Evolutionary conservation across 2,888 invertebrate species (phyloP).

Genomic region (Pegoplata infirma): DNA sequence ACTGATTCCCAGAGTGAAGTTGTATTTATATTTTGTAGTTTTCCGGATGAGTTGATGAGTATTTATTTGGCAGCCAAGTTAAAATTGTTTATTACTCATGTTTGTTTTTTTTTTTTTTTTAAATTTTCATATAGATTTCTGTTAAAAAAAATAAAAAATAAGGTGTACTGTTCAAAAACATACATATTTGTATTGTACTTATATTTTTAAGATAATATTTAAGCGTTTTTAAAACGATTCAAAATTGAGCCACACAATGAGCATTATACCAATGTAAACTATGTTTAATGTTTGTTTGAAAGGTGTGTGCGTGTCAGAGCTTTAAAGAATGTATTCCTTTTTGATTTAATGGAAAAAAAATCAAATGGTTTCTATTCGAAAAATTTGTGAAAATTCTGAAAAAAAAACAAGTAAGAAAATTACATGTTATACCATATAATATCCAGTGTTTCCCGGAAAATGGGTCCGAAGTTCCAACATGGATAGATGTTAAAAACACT

Average conservation of each 20-base stretch:
- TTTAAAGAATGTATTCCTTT: too few relatives aligned
- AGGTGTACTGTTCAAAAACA: conserved; percentile 12
- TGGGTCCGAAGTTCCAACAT: too few relatives aligned
- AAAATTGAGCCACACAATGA: not conserved
- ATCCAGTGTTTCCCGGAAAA: too few relatives aligned
- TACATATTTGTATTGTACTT: conserved; percentile 9
- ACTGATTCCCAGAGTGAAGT: conserved; percentile 70
- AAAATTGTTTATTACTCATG: conserved; percentile 47
- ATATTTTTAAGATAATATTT: not conserved
- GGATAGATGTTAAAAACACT: too few relatives aligned
- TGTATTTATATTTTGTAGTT: conserved; percentile 75
- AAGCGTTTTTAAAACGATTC: not conserved
- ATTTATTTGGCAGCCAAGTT: conserved; percentile 38
- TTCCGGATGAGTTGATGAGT: conserved; percentile 74
- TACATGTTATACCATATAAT: too few relatives aligned
- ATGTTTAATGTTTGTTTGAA: not conserved
- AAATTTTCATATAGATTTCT: conserved; percentile 33
- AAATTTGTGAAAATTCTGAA: too few relatives aligned
- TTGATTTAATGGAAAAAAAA: too few relatives aligned
- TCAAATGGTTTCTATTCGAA: too few relatives aligned
- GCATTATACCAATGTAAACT: not conserved
- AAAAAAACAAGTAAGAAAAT: too few relatives aligned
- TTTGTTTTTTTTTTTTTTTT: conserved; percentile 48
- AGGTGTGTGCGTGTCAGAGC: not conserved
- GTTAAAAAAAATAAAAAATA: conserved; percentile 24